Percentiles rank a stretch among this genome's conserved stretches.
These are phyloP conservation scores for Hirtodrosophila duncani DNA, from an alignment of 2,888 invertebrate genomes.

Conservation along the genomic window DNA sequence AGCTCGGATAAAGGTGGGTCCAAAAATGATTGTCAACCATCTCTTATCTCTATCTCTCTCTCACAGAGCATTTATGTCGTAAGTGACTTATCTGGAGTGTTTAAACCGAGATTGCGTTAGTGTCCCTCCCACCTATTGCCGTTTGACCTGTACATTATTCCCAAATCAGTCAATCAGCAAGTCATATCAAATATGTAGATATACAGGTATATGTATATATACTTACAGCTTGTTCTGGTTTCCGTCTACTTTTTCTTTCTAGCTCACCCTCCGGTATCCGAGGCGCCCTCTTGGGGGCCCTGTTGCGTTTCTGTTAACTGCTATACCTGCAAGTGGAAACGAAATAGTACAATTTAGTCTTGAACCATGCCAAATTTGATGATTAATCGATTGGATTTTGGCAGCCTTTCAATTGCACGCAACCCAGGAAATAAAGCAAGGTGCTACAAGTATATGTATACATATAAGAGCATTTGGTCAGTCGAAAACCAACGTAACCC, in stretches of 20 bases:
- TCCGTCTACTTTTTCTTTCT: background rate
- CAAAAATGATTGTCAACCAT: no score
- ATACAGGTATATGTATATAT: no score
- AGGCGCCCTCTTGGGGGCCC: conserved; percentile 72
- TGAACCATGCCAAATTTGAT: conserved; percentile 59
- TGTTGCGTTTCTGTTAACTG: conserved; percentile 60
- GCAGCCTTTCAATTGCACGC: conserved; percentile 44
- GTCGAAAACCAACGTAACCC: background rate
- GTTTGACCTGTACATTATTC: no score
- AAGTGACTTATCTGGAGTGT: no score
- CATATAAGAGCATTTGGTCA: background rate
- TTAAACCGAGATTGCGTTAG: no score
- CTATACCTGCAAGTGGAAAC: conserved; percentile 42
- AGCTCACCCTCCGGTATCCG: conserved; percentile 51
- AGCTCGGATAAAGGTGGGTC: no score
- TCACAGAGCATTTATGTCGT: no score
- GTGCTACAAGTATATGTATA: conserved; percentile 18
- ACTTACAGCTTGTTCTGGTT: conserved; percentile 51
- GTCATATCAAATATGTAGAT: no score
- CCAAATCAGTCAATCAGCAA: no score
- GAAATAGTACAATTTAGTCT: conserved; percentile 14
- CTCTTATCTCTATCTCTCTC: no score
- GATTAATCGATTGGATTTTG: conserved; percentile 64
- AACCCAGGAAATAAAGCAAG: conserved; percentile 26
- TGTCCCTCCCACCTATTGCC: no score